Evolutionary conservation across 2,113 vertebrate genomes (phyloP).

Genomic region (Oncorhynchus gorbuscha): DNA sequence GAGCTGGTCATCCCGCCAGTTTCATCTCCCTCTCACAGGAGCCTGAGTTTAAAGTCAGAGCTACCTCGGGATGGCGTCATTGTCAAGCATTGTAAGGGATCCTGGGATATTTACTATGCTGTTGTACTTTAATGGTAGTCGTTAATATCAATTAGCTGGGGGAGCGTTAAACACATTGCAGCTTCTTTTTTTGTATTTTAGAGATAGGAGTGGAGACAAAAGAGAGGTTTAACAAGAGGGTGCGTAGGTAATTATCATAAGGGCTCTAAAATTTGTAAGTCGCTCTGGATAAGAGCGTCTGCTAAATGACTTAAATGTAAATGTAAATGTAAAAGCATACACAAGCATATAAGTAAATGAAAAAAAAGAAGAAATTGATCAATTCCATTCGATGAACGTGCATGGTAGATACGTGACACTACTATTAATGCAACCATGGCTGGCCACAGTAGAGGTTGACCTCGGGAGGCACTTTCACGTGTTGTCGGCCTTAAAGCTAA

Average conservation of each 20-base stretch:
- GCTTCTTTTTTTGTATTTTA: neutral
- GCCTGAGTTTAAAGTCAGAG: neutral
- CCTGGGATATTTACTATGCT: neutral
- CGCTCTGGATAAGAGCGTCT: too few relatives aligned
- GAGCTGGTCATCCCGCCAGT: neutral
- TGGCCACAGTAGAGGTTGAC: too few relatives aligned
- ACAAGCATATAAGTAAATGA: neutral
- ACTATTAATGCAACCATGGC: too few relatives aligned
- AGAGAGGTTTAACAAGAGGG: neutral
- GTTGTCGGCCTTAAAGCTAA: too few relatives aligned
- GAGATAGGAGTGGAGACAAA: neutral
- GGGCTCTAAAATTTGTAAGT: too few relatives aligned
- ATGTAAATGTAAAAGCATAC: too few relatives aligned
- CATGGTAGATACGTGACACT: neutral
- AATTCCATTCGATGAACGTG: neutral
- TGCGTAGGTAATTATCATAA: neutral
- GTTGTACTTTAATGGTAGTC: slow-evolving; percentile 1
- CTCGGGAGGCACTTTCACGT: too few relatives aligned
- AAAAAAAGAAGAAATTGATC: neutral
- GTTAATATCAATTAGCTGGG: slow-evolving; percentile 13
- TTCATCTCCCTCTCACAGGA: neutral
- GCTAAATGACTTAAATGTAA: too few relatives aligned
- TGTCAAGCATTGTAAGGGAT: neutral
- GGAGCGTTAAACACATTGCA: neutral
- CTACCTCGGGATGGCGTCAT: neutral